These are phyloP conservation scores for Pogona vitticeps DNA, from an alignment of 2,113 vertebrate species.

Conservation along the genomic window DNA sequence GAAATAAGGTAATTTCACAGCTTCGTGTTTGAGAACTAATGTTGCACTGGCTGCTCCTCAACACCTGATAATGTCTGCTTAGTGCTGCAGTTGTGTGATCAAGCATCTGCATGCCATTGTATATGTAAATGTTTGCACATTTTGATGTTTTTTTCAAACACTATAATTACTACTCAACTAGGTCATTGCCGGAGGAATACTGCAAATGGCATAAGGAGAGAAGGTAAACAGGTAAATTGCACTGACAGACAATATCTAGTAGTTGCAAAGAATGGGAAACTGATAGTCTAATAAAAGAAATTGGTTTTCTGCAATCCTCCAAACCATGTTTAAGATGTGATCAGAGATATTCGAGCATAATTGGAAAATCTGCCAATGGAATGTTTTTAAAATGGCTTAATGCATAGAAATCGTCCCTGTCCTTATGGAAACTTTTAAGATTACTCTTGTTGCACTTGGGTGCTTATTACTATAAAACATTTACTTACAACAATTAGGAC, in stretches of 20 bases:
- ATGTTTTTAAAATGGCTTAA: not conserved
- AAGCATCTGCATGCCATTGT: not conserved
- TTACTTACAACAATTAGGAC: not conserved
- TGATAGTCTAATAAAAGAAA: not conserved
- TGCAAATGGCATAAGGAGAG: conserved; percentile 49
- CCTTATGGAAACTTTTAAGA: not conserved
- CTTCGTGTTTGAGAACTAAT: not conserved
- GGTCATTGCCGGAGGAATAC: conserved; percentile 53
- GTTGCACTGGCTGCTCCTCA: conserved; percentile 26
- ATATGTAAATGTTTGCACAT: conserved; percentile 29
- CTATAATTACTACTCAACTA: conserved; percentile 48
- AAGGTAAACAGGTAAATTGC: conserved; percentile 68
- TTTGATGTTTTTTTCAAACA: conserved; percentile 36
- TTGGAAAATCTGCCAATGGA: not conserved
- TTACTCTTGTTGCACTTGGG: not conserved
- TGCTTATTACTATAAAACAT: too few species aligned
- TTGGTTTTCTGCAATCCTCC: not conserved
- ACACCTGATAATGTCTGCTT: conserved; percentile 52
- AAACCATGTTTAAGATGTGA: not conserved
- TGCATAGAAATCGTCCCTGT: too few species aligned
- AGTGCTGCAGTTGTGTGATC: conserved; percentile 24
- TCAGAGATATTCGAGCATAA: not conserved
- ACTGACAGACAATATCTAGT: conserved; percentile 73
- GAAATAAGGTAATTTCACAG: not conserved
- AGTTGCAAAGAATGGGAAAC: not conserved